Evolutionary conservation across 2,888 invertebrate genomes (phyloP).

Genomic region (Eurytoma californica): DNA sequence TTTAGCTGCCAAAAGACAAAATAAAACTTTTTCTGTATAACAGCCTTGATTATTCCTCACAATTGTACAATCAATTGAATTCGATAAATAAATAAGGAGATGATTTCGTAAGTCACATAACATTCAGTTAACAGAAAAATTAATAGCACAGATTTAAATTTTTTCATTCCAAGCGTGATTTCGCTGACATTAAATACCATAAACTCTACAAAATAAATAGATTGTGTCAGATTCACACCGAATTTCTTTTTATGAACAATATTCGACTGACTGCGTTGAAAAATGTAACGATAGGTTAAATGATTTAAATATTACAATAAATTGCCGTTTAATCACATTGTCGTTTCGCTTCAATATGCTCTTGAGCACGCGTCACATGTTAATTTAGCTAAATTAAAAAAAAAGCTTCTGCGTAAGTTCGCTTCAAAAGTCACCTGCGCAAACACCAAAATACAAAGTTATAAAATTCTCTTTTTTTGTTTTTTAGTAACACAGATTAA

Average conservation of each 20-base stretch:
- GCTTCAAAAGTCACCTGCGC: constrained; percentile 14
- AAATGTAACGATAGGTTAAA: constrained; percentile 4
- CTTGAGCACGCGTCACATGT: constrained; percentile 14
- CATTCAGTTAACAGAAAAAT: constrained; percentile 23
- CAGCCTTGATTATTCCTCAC: constrained; percentile 16
- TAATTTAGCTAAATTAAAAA: constrained; percentile 18
- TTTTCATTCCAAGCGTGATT: no score
- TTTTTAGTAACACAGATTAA: constrained; percentile 32
- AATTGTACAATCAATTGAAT: not conserved
- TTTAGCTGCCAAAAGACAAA: constrained; percentile 31
- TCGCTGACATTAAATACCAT: constrained; percentile 1
- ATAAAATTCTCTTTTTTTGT: constrained; percentile 38
- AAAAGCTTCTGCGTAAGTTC: not conserved
- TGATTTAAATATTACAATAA: no score
- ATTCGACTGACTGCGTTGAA: constrained; percentile 17
- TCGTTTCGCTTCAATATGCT: constrained; percentile 34
- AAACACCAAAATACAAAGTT: not conserved
- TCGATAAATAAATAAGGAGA: constrained; percentile 44
- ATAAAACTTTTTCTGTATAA: constrained; percentile 12
- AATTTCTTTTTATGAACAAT: no score
- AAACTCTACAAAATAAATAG: constrained; percentile 32
- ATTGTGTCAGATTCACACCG: not conserved
- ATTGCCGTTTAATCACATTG: constrained; percentile 28
- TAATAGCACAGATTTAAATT: constrained; percentile 43
- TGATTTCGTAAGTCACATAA: constrained; percentile 14